Evolutionary conservation across 1,140 invertebrate genomes (phyloP), one percentile per base, ranked within the genome.

Genomic region (Ceratina calcarata): DNA sequence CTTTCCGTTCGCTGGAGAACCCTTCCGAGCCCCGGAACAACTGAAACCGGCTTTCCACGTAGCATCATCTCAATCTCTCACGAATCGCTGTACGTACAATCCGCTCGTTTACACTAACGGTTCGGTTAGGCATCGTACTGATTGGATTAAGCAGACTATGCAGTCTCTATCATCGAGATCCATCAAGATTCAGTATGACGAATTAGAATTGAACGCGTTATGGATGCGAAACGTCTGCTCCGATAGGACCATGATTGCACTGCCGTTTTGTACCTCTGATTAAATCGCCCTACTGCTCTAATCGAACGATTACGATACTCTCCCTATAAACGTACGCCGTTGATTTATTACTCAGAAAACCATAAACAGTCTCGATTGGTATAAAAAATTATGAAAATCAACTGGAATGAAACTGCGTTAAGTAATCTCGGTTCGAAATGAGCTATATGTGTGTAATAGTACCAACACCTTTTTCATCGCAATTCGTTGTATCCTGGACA

Each of bases 401-500:
- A 67, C 18, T n/a, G 45, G 4, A 16, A 4, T 2, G 20, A 67
- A 15, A 0, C 51, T 16, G 3, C n/a, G n/a, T n/a, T n/a, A n/a
- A n/a, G n/a, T n/a, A 16, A 18, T 0, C 22, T 68, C 65, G 27
- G 22, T 66, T 49, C 16, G 66, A 27, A 18, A 53, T 16, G 66
- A 27, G 20, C 15, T 37, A 18, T 37, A 18, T 7, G 37, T 55
- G 15, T 24, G 12, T 51, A 27, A 16, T 53, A 22, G 51, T 18
- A n/a, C 53, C 6, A 55, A 18, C 12, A n/a, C 53, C 53, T 55
- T 55, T n/a, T 68, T 70, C 72, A 83, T 70, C 67, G 68, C 64
- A 67, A 27, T 68, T 80, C 75, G 61, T 76, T 65, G 53, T 27
- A 49, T 37, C 77, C n/a, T 65, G 78, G 45, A 67, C 65, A 76